These are phyloP conservation scores for Echiichthys vipera DNA, from an alignment of 2,797 vertebrate genomes.

Conservation along the genomic window DNA sequence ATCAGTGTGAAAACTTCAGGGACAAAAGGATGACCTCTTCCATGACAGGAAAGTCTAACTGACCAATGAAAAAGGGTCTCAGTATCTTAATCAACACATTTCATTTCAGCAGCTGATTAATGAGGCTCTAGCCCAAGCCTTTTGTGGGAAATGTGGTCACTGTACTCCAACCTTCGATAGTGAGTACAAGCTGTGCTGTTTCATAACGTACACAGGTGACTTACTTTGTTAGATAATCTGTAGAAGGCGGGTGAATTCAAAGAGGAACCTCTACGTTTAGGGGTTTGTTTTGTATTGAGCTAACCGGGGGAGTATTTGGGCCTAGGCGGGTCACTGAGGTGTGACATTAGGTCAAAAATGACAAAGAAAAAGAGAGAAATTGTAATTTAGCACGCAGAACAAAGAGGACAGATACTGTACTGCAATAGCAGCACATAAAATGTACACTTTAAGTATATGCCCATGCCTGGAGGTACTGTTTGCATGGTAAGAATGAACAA, in stretches of 20 bases:
- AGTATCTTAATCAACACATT: background rate
- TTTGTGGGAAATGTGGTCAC: constrained; percentile 6
- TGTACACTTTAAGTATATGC: background rate
- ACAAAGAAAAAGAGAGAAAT: background rate
- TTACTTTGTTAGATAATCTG: constrained; percentile 32
- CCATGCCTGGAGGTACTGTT: constrained; percentile 1
- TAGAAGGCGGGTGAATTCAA: too few species aligned
- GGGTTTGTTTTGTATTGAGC: background rate
- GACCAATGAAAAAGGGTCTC: background rate
- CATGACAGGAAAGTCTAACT: background rate
- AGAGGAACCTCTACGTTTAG: background rate
- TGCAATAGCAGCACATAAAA: too few species aligned
- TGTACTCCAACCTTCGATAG: too few species aligned
- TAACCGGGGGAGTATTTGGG: background rate
- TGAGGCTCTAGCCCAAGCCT: background rate
- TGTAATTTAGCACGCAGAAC: background rate
- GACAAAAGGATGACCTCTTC: background rate
- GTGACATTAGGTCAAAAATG: background rate
- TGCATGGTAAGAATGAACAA: constrained; percentile 10
- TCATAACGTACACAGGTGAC: constrained; percentile 51
- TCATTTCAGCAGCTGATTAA: background rate
- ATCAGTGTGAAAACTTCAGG: background rate
- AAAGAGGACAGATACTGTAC: background rate
- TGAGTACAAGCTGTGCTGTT: constrained; percentile 19
- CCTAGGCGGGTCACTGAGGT: background rate